Conservation (phyloP, 1,140 invertebrate species). For the Drosophila kepulauana region DNA sequence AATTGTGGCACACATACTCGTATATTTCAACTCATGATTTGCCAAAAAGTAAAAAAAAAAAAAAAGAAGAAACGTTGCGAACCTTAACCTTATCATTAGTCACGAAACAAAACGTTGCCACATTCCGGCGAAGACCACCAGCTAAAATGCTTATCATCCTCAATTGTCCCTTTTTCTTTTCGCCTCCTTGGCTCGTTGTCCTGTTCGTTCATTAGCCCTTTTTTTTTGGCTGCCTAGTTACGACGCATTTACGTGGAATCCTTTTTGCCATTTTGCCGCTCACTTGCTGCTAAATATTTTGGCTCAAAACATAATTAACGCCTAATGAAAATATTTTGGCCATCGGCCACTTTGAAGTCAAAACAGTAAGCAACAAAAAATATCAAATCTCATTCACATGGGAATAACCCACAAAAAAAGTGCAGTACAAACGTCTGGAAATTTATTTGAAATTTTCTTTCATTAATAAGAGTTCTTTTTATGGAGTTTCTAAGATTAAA, state of each 20-base stretch:
- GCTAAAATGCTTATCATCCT: constrained; percentile 43
- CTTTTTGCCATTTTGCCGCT: not conserved
- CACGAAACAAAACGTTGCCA: constrained; percentile 20
- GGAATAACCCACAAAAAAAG: constrained; percentile 12
- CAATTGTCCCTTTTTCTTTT: not conserved
- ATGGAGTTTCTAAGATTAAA: too few relatives aligned
- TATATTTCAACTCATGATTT: constrained; percentile 29
- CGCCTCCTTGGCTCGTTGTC: not conserved
- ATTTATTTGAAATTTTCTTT: too few relatives aligned
- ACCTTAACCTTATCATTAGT: constrained; percentile 25
- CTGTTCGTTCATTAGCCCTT: constrained; percentile 36
- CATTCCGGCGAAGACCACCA: constrained; percentile 43
- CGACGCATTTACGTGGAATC: constrained; percentile 45
- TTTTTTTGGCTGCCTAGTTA: constrained; percentile 30
- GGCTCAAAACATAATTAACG: constrained; percentile 52
- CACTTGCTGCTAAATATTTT: constrained; percentile 43
- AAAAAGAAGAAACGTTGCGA: not conserved
- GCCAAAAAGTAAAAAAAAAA: constrained; percentile 11
- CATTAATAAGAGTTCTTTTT: too few relatives aligned
- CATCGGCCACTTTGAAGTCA: constrained; percentile 34
- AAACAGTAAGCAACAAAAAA: constrained; percentile 6
- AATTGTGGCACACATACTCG: constrained; percentile 41
- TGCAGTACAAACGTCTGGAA: too few relatives aligned
- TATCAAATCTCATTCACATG: constrained; percentile 10
- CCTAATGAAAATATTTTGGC: constrained; percentile 53